Evolutionary conservation across 2,113 vertebrate genomes (phyloP).

Genomic region (Baryphthengus martii): DNA sequence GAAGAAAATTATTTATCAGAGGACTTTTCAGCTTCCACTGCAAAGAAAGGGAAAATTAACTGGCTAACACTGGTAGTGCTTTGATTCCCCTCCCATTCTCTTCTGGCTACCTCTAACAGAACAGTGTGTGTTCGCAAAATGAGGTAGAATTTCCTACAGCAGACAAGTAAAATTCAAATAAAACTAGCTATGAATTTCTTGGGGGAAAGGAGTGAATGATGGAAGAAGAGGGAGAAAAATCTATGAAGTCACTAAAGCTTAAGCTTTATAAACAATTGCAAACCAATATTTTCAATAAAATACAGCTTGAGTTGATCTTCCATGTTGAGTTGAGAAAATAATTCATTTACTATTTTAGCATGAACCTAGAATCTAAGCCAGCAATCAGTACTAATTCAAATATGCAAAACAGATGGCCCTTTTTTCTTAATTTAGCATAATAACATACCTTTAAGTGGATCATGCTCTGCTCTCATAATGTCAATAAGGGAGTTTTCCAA

Average conservation of each 20-base stretch:
- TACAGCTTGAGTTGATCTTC: background rate
- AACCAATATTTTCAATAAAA: background rate
- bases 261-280: background rate
- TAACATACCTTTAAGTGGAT: slow-evolving; percentile 93
- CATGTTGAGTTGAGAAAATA: background rate
- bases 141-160: background rate
- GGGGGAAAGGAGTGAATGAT: background rate
- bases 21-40: background rate
- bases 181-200: background rate
- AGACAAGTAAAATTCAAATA: background rate
- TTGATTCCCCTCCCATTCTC: background rate
- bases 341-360: background rate
- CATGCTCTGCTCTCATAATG: slow-evolving; percentile 98
- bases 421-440: slow-evolving; percentile 42
- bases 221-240: background rate
- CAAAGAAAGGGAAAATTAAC: background rate
- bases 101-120: background rate
- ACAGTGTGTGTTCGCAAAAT: background rate
- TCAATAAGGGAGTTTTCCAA: slow-evolving; percentile 98
- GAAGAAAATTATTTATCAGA: background rate
- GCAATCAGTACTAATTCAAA: slow-evolving; percentile 12
- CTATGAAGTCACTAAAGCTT: background rate
- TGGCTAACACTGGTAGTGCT: accelerated
- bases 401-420: background rate
- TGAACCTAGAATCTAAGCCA: background rate